These are phyloP conservation scores for Sphaerophoria rueppellii DNA, from an alignment of 2,888 invertebrate species.

Conservation along the genomic window DNA sequence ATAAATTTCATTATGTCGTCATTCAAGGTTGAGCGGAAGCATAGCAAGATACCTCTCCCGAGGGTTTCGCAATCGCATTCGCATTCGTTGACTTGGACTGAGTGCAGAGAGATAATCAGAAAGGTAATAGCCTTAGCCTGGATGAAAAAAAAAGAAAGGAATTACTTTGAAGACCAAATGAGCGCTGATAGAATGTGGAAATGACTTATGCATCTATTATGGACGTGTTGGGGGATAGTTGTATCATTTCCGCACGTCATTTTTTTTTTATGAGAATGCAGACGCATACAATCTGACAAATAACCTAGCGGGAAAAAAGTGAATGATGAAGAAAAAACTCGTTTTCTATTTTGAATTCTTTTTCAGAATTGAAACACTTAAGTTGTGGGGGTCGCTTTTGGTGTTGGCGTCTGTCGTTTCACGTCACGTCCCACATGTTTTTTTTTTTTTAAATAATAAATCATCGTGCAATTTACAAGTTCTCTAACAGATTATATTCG, in stretches of 20 bases:
- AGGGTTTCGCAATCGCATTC: background rate
- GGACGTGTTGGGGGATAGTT: slow-evolving; percentile 35
- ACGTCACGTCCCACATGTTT: slow-evolving; percentile 49
- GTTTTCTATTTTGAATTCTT: background rate
- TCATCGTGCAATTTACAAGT: slow-evolving; percentile 72
- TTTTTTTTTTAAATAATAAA: slow-evolving; percentile 61
- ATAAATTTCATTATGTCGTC: slow-evolving; percentile 71
- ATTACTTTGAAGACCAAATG: background rate
- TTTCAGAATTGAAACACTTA: slow-evolving; percentile 13
- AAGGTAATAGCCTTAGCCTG: slow-evolving; percentile 45
- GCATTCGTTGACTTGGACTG: background rate
- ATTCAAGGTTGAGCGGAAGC: slow-evolving; percentile 42
- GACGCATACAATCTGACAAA: slow-evolving; percentile 65
- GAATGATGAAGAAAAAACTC: background rate
- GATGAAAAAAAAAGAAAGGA: background rate
- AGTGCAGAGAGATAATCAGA: slow-evolving; percentile 49
- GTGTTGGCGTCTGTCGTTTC: background rate
- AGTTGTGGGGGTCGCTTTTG: background rate
- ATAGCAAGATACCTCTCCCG: background rate
- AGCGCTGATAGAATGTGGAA: background rate
- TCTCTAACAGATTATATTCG: slow-evolving; percentile 68
- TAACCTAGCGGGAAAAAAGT: slow-evolving; percentile 40
- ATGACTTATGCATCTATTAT: slow-evolving; percentile 28
- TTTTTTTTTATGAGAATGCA: slow-evolving; percentile 45
- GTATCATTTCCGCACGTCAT: slow-evolving; percentile 42